These are phyloP conservation scores for Eupithecia abbreviata DNA, from an alignment of 2,888 invertebrate species.

Conservation along the genomic window DNA sequence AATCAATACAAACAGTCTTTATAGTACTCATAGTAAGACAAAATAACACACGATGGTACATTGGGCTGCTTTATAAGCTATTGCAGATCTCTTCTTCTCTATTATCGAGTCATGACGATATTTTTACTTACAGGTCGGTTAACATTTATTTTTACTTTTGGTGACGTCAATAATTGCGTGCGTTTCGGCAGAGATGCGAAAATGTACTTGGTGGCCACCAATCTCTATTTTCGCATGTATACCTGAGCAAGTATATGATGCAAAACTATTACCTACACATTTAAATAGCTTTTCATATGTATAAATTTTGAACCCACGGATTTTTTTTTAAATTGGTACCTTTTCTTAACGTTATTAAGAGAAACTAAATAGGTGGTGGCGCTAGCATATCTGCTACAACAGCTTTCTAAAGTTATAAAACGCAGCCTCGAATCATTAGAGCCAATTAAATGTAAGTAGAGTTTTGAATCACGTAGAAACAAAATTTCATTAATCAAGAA, in stretches of 20 bases:
- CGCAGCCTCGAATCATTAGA: not conserved
- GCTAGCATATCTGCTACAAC: not conserved
- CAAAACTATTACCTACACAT: not conserved
- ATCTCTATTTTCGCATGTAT: not conserved
- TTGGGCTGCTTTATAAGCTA: not conserved
- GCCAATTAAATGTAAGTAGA: not conserved
- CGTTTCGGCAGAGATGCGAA: no score
- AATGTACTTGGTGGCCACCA: not conserved
- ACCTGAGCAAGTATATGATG: not conserved
- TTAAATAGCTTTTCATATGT: not conserved
- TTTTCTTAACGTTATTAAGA: no score
- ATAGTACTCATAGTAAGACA: no score
- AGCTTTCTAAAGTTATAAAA: not conserved
- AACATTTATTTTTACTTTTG: no score
- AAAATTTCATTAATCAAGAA: conserved; percentile 36
- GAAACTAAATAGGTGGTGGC: not conserved
- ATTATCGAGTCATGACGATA: not conserved
- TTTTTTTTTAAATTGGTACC: not conserved
- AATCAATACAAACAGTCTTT: no score
- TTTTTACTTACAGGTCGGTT: no score
- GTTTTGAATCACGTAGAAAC: conserved; percentile 4
- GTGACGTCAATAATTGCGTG: no score
- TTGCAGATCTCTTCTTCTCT: not conserved
- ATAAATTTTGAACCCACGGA: not conserved
- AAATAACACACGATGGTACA: no score